Base-by-base conservation (phyloP, 2,797 vertebrate species). In the Spheniscus humboldti region DNA sequence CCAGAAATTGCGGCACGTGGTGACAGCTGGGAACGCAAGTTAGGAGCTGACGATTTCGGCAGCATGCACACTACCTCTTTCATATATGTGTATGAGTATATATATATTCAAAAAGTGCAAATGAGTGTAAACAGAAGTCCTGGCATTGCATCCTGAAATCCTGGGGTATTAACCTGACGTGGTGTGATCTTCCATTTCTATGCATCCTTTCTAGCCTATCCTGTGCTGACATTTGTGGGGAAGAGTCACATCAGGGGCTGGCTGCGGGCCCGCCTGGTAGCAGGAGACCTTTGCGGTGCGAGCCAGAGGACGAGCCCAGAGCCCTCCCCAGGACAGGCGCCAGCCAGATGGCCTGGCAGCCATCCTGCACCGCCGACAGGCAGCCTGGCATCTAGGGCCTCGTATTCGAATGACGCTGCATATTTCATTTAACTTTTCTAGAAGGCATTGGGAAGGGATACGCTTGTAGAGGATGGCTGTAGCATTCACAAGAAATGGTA, bases 341-440 rank as follows among this genome's bases (percentile, higher is more conserved):
- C 28, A 31, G 64, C 22, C 92, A 94, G 89, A 91, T 86, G 91
- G 91, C 59, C 77, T 94, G 96, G 89, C 87, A 94, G 64, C 52
- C 59, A 50, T 62, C 84, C 86, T 28, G 47, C 5, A 4, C 74
- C 3, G 6, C 88, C 13, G 3, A 31, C 9, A 2, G 74, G 77
- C 28, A 55, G 68, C 62, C 73, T 15, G 1, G 69, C 86, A 67
- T 50, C 84, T 52, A 57, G 50, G 63, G 48, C 55, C 48, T 41
- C 27, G 2, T 41, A 8, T 48, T 13, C 16, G 3, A 91, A 25
- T 11, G 76, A 50, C 30, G 48, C 53, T 5, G 39, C 48, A 14
- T 92, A 25, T 57, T 87, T 66, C 56, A 86, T n/a, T 10, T 66
- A 57, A 11, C 53, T 85, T 62, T 48, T 28, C 74, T 11, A 83